Percentiles rank a stretch among this genome's conserved stretches.
These are phyloP conservation scores for Parus major DNA, from an alignment of 2,113 vertebrate species.

Conservation along the genomic window DNA sequence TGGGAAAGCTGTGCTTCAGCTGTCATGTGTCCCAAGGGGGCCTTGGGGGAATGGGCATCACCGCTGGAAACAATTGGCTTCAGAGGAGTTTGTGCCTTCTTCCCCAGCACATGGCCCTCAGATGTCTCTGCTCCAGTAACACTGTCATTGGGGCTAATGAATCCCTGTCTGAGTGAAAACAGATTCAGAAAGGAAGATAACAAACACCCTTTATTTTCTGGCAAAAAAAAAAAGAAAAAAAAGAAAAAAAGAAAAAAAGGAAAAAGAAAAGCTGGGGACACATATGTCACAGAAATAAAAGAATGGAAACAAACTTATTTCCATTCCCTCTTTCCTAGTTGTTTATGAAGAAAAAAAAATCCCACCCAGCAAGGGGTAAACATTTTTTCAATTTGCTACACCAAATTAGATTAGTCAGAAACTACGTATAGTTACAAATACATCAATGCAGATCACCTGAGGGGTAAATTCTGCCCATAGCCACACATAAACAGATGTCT, in stretches of 20 bases:
- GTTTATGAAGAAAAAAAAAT: neutral
- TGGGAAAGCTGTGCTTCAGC: neutral
- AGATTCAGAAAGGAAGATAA: neutral
- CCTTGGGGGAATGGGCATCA: neutral
- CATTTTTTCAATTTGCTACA: constrained; percentile 26
- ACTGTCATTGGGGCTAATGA: neutral
- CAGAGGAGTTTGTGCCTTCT: neutral
- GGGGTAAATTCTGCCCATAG: constrained; percentile 18
- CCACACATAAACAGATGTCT: constrained; percentile 5
- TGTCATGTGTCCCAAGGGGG: neutral
- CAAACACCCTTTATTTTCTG: neutral
- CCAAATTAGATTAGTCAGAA: neutral
- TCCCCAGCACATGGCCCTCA: neutral
- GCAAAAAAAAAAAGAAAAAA: too few species aligned
- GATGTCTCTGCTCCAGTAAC: neutral
- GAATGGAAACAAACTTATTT: neutral
- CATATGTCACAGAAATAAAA: neutral
- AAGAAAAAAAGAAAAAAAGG: too few species aligned
- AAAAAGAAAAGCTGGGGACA: neutral
- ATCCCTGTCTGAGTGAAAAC: neutral
- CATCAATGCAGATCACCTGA: constrained; percentile 38
- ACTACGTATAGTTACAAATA: constrained; percentile 31
- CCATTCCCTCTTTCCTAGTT: neutral
- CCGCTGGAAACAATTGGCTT: neutral
- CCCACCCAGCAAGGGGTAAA: neutral